phyloP scores from a whole-genome alignment of 2,888 invertebrate species.

The Leptinotarsa juncta region DNA sequence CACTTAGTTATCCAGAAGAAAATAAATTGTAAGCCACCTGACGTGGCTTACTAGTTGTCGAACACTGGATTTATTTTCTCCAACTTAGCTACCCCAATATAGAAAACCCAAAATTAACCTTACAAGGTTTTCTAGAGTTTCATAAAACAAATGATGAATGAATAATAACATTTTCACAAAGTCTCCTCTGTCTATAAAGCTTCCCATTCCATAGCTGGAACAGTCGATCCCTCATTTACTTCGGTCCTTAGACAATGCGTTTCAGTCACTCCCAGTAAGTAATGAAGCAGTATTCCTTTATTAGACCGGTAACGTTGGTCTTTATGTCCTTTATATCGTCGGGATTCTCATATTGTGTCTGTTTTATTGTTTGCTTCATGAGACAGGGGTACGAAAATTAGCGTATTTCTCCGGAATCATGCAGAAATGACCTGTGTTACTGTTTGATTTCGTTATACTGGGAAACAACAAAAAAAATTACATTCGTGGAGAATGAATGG shows the following conservation, averaged over 20 bases:
- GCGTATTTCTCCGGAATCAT: slow-evolving; percentile 42
- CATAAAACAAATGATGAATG: too few relatives aligned
- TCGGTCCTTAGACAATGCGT: slow-evolving; percentile 23
- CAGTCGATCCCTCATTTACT: neutral
- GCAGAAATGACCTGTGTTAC: neutral
- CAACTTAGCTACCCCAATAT: too few relatives aligned
- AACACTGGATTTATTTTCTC: too few relatives aligned
- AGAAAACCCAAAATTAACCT: too few relatives aligned
- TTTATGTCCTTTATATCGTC: slow-evolving; percentile 58
- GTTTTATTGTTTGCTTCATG: slow-evolving; percentile 59
- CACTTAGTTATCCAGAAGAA: too few relatives aligned
- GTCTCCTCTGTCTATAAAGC: neutral
- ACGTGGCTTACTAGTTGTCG: too few relatives aligned
- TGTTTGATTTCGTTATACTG: neutral
- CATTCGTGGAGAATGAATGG: too few relatives aligned
- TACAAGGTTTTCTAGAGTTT: too few relatives aligned
- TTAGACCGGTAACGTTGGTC: slow-evolving; percentile 63
- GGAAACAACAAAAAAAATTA: neutral
- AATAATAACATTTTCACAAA: too few relatives aligned
- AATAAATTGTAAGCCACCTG: too few relatives aligned
- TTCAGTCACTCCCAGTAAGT: slow-evolving; percentile 55
- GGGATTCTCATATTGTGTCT: slow-evolving; percentile 62
- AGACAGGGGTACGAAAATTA: slow-evolving; percentile 57
- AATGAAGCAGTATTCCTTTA: slow-evolving; percentile 62
- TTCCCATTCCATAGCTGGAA: neutral